phyloP scores from a whole-genome alignment of 1,140 invertebrate species.

The Caenorhabditis briggsae region DNA sequence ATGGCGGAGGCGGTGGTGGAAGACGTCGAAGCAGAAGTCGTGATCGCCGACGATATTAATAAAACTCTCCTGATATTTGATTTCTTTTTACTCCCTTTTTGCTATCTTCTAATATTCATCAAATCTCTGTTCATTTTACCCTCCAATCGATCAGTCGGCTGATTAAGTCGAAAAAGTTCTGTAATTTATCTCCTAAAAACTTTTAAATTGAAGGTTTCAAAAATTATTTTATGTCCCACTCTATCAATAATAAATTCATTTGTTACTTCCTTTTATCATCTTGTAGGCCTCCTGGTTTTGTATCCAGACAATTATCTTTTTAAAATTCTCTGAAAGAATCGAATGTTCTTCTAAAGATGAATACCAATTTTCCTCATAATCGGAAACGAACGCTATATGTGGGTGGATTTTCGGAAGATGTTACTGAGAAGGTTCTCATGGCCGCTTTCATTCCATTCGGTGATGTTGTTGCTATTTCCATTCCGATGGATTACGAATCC shows the following conservation, averaged over 20 bases:
- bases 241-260: no score
- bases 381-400: conserved; percentile 76
- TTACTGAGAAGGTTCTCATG: conserved; percentile 91
- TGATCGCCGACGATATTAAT: conserved; percentile 49
- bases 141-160: not conserved
- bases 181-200: not conserved
- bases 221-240: no score
- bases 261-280: not conserved
- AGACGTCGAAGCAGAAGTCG: conserved; percentile 37
- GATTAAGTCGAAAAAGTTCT: not conserved
- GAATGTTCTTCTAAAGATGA: conserved; percentile 15
- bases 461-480: conserved; percentile 95
- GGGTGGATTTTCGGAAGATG: conserved; percentile 95
- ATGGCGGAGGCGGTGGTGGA: conserved; percentile 53
- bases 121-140: no score
- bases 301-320: not conserved
- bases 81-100: not conserved
- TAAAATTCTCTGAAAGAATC: not conserved
- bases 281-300: no score
- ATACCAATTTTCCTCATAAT: conserved; percentile 75
- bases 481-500: conserved; percentile 96
- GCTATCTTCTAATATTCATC: not conserved
- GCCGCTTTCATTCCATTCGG: conserved; percentile 98
- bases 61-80: not conserved
- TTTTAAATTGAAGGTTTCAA: no score